A percentile compares a stretch with the other conserved stretches of the same genome.
Evolutionary conservation across 2,113 vertebrate genomes (phyloP).

Genomic region (Anarhynchus alexandrinus): DNA sequence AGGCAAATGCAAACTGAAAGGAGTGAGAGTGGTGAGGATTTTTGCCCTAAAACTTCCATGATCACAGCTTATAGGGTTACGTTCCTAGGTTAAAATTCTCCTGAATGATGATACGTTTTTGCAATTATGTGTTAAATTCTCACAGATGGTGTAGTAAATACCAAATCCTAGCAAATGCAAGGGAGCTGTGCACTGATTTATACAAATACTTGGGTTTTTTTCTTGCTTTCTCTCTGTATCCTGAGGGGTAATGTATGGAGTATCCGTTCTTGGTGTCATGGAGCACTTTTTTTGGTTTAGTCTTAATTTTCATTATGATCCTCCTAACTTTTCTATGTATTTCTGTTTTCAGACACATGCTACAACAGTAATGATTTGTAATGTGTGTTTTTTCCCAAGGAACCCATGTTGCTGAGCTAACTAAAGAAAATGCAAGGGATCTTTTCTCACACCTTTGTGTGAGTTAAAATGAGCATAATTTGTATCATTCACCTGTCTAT

Average conservation of each 20-base stretch:
- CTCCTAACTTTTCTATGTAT: neutral
- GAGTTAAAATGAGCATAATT: neutral
- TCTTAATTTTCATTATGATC: neutral
- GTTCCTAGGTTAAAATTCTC: neutral
- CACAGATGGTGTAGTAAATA: neutral
- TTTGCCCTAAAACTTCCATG: neutral
- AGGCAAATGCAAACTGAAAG: neutral
- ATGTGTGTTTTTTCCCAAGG: neutral
- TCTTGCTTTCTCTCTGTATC: neutral
- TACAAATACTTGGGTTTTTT: neutral
- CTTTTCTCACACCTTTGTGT: neutral
- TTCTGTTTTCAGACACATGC: slow-evolving; percentile 35
- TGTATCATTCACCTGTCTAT: neutral
- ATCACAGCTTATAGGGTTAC: neutral
- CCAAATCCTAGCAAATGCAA: neutral
- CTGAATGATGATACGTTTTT: neutral
- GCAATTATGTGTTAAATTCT: neutral
- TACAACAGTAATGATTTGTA: neutral
- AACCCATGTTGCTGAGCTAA: neutral
- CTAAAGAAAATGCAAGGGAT: neutral
- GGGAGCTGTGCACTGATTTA: neutral
- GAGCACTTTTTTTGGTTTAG: neutral
- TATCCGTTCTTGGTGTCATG: neutral
- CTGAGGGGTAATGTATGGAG: neutral
- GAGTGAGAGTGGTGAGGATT: neutral